Evolutionary conservation across 2,797 vertebrate genomes (phyloP).

Genomic region (Australoheros facetus): DNA sequence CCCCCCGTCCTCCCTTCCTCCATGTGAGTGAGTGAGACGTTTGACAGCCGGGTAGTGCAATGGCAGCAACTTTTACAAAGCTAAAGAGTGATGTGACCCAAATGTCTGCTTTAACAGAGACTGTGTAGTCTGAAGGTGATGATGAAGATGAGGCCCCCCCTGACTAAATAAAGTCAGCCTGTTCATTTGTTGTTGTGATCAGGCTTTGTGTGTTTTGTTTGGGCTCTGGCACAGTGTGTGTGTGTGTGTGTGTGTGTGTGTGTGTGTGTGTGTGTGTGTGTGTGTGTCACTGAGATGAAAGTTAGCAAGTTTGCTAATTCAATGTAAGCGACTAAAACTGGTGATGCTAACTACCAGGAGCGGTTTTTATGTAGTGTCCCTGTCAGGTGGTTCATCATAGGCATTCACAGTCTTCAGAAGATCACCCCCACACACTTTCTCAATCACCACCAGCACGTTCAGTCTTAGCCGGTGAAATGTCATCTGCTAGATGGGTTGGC

Average conservation of each 20-base stretch:
- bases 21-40: slow-evolving; percentile 20
- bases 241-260: neutral
- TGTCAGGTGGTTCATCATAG: no score
- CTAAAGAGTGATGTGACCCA: slow-evolving; percentile 14
- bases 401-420: no score
- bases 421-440: no score
- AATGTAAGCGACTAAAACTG: no score
- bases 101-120: neutral
- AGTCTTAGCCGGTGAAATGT: neutral
- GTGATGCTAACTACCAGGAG: no score
- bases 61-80: slow-evolving; percentile 31
- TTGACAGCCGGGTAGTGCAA: slow-evolving; percentile 6
- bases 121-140: neutral
- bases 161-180: neutral
- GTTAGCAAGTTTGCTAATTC: no score
- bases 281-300: no score
- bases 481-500: neutral
- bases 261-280: neutral
- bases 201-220: neutral
- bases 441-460: neutral
- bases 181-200: neutral
- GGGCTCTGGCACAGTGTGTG: neutral
- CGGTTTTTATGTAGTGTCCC: no score
- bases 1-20: neutral
- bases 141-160: neutral